Evolutionary conservation across 2,888 invertebrate species (phyloP), one percentile per base, ranked within the genome.

Genomic region (Euspilapteryx auroguttella): DNA sequence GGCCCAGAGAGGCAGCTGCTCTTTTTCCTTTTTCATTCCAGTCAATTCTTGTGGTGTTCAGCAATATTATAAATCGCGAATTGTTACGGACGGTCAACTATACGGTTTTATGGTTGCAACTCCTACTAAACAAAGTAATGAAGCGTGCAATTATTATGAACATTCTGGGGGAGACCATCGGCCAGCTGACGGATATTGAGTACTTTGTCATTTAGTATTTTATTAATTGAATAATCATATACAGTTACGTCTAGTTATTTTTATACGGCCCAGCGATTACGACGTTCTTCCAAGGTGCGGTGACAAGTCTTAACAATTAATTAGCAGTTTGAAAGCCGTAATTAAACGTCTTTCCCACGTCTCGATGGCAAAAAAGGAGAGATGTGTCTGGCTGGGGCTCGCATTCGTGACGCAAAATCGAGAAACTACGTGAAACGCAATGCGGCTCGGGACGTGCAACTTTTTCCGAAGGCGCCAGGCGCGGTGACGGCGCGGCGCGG

Each of bases 1-100:
- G 64, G 69, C 64, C 56, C 46, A 52, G 41, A 52, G 45, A 53
- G 63, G 73, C 75, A 73, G 75, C 75, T 75, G 75, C 64, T 68
- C 61, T 57, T 65, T 62, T 65, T 55, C 56, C 59, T 57, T 56
- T 48, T 43, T 38, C 49, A 41, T 36, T 34, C 34, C 34, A 46
- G 46, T 8, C n/a, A 4, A 8, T 8, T 6, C 5, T 6, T 8
- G 17, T 17, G 8, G 5, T 17, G 17, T 8, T 6, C 5, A 6
- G 17, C 8, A 6, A 17, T 17, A 17, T 17, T 6, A 17, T 17
- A 17, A n/a, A n/a, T n/a, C n/a, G n/a, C n/a, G n/a, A n/a, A n/a
- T n/a, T n/a, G n/a, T n/a, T n/a, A n/a, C n/a, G n/a, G n/a, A n/a
- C n/a, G n/a, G n/a, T n/a, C n/a, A n/a, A n/a, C n/a, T n/a, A n/a